Evolutionary conservation across 2,797 vertebrate species (phyloP), one percentile per base, ranked within the genome.

Genomic region (Eremophila alpestris): DNA sequence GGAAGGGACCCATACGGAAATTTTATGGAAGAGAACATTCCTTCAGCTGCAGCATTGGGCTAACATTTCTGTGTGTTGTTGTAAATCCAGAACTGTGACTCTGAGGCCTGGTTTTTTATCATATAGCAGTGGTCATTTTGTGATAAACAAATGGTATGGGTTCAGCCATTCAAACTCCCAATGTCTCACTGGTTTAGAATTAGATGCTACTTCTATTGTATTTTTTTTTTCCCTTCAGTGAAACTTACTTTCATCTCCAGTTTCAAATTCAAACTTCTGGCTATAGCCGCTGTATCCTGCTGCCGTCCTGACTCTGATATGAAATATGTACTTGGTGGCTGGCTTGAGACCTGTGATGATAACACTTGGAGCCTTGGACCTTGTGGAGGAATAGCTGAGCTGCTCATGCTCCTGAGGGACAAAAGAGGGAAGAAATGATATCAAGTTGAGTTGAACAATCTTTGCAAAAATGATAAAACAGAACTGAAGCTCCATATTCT

Each of bases 191-290:
- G 49, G 13, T 67, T 91, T 65, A 77, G 32, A 78, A 49, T 79
- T 34, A 94, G 71, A 63, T 83, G 60, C 70, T 93, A 45, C 41
- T 89, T 93, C 70, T 92, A 36, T 10, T 51, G 16, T 38, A 73
- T 8, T 78, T 65, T 59, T 63, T 52, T 65, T 73, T 67, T 54
- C 4, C 70, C 94, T 95, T 68, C 59, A 69, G 63, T 75, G 80
- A 96, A 94, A 98, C 98, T 97, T 99, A 99, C 99, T 98, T 97
- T 99, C 99, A 98, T 99, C 98, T 98, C 99, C 99, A 76, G 99
- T 99, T 97, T 99, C 98, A 95, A 99, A 99, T 97, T 99, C 98
- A 96, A 99, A 99, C 98, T 99, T 99, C 79, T 98, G 98, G 89
- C 98, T 99, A 97, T 99, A 99, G 97, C 99, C 98, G 94, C 98